phyloP scores from a whole-genome alignment of 2,888 invertebrate genomes.

The Choreutis nemorana region DNA sequence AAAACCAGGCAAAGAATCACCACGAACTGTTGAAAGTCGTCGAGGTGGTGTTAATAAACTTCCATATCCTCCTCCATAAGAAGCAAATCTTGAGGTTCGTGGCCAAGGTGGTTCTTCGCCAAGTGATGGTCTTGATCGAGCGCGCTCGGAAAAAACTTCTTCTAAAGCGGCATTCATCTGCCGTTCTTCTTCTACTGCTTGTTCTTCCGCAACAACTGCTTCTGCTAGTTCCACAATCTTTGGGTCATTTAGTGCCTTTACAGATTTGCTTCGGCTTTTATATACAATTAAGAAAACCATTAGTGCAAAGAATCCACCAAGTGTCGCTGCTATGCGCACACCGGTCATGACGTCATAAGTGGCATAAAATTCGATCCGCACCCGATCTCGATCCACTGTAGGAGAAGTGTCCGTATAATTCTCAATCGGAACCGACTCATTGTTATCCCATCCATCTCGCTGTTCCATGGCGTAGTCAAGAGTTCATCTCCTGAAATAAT shows the following conservation, averaged over 20 bases:
- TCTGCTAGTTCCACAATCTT: conserved; percentile 82
- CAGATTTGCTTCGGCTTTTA: conserved; percentile 84
- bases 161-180: conserved; percentile 79
- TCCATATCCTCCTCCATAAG: conserved; percentile 71
- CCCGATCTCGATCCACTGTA: conserved; percentile 70
- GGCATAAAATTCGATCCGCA: conserved; percentile 83
- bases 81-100: conserved; percentile 47
- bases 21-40: conserved; percentile 64
- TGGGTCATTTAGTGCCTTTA: conserved; percentile 79
- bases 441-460: conserved; percentile 47
- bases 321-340: conserved; percentile 88
- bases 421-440: conserved; percentile 34
- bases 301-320: conserved; percentile 90
- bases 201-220: conserved; percentile 75
- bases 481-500: conserved; percentile 50
- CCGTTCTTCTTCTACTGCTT: conserved; percentile 74
- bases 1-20: conserved; percentile 69
- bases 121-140: conserved; percentile 66
- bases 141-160: conserved; percentile 62
- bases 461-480: conserved; percentile 56
- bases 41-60: conserved; percentile 75
- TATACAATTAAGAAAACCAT: conserved; percentile 92
- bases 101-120: conserved; percentile 72
- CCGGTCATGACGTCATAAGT: conserved; percentile 96
- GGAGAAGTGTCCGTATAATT: conserved; percentile 48